Conservation (phyloP, 92 coral and sea anemone genomes). For the Parazoanthus darwini region DNA sequence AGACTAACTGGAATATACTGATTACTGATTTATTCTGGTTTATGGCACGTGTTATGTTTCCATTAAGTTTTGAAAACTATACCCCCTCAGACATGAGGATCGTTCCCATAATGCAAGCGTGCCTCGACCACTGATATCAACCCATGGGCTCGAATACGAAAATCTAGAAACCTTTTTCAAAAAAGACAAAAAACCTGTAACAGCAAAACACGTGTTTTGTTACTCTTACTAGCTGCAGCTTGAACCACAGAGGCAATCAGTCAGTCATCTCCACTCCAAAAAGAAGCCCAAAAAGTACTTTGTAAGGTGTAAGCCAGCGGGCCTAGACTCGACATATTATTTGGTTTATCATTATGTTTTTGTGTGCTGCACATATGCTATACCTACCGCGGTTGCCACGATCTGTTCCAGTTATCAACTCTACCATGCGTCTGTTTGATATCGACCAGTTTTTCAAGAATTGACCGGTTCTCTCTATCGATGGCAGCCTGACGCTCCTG, state of each 20-base stretch:
- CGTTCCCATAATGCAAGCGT: too few species aligned
- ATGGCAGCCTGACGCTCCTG: conserved; percentile 84
- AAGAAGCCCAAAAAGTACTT: neutral
- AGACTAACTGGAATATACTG: too few species aligned
- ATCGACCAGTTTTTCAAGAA: conserved; percentile 70
- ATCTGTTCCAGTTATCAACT: conserved; percentile 77
- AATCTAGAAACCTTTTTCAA: too few species aligned
- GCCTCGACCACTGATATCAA: too few species aligned
- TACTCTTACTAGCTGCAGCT: too few species aligned
- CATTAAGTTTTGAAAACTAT: neutral
- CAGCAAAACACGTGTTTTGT: too few species aligned
- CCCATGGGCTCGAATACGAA: too few species aligned
- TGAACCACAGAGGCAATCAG: too few species aligned
- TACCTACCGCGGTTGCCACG: conserved; percentile 79
- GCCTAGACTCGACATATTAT: too few species aligned
- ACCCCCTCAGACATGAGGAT: neutral
- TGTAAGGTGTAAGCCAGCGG: neutral
- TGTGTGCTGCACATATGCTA: neutral
- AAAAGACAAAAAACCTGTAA: too few species aligned
- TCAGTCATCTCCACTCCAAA: neutral
- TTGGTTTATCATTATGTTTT: neutral
- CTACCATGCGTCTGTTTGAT: conserved; percentile 75
- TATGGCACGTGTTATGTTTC: neutral
- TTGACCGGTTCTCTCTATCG: conserved; percentile 81
- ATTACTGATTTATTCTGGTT: neutral